Conservation (phyloP, 2,113 vertebrate species). For the Hippoglossus stenolepis region DNA sequence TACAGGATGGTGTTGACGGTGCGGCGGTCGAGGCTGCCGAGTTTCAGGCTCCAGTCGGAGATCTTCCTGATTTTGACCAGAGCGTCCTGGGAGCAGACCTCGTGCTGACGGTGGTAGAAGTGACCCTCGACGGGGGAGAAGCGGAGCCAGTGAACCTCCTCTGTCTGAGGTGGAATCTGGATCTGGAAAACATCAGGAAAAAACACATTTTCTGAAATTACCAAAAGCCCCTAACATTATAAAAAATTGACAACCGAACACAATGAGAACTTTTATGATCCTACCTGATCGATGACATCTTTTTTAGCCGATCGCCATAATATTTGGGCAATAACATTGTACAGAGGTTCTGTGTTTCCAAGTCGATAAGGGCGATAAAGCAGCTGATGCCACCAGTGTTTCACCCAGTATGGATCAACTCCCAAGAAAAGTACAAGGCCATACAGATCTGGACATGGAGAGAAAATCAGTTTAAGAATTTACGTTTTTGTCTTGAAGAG, state of each 20-base stretch:
- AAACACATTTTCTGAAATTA: not conserved
- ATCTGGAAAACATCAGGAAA: constrained; percentile 82
- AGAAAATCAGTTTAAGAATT: not conserved
- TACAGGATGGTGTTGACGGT: constrained; percentile 94
- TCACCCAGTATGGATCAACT: constrained; percentile 97
- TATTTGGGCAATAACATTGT: constrained; percentile 89
- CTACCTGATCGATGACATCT: constrained; percentile 97
- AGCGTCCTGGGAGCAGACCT: constrained; percentile 97
- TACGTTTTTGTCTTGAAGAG: too few species aligned
- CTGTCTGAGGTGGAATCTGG: constrained; percentile 96
- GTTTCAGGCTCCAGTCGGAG: constrained; percentile 95
- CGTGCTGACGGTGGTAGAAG: constrained; percentile 98
- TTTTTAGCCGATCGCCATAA: constrained; percentile 98
- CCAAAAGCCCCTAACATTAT: not conserved
- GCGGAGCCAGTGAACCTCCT: constrained; percentile 94
- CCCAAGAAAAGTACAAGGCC: constrained; percentile 95
- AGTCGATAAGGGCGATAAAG: constrained; percentile 94
- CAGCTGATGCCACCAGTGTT: constrained; percentile 96
- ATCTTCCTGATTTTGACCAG: constrained; percentile 95
- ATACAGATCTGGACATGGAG: constrained; percentile 88
- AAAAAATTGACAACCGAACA: not conserved
- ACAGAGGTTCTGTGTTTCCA: constrained; percentile 90
- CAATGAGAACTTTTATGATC: not conserved
- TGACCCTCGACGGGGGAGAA: constrained; percentile 98
- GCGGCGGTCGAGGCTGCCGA: constrained; percentile 94